phyloP scores from a whole-genome alignment of 53 echinoderm and acorn worm species.

The Pentamera pediparva region DNA sequence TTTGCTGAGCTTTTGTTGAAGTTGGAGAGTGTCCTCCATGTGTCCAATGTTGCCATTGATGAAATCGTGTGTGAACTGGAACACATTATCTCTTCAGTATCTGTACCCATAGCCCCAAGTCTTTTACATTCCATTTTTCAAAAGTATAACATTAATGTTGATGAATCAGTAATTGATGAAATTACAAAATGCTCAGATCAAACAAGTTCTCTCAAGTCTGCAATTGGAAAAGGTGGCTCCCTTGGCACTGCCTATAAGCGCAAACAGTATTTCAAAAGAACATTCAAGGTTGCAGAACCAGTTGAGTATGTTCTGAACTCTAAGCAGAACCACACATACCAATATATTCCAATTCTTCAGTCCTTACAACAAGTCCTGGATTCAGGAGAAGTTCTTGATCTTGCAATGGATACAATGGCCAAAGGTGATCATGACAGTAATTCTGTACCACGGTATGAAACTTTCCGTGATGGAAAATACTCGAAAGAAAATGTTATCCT shows the following conservation, averaged over 20 bases:
- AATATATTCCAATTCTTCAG: conserved; percentile 26
- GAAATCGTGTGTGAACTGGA: conserved; percentile 19
- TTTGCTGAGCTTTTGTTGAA: conserved; percentile 1
- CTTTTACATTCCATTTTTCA: background rate
- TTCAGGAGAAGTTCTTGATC: conserved; percentile 4
- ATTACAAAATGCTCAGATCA: conserved; percentile 19
- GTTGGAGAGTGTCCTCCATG: conserved; percentile 11
- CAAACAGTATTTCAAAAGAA: conserved; percentile 23
- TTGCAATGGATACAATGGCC: background rate
- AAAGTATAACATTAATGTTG: conserved; percentile 1
- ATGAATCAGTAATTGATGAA: conserved; percentile 4
- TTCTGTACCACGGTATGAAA: conserved; percentile 10
- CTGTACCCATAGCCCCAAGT: background rate
- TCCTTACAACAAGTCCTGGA: conserved; percentile 14
- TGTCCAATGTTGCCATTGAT: conserved; percentile 13
- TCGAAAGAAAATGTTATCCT: conserved; percentile 30
- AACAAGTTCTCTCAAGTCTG: conserved; percentile 2
- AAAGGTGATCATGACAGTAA: background rate
- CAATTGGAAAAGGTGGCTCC: conserved; percentile 25
- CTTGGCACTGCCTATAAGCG: conserved; percentile 14
- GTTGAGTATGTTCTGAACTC: conserved; percentile 33
- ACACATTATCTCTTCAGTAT: background rate
- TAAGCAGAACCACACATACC: background rate
- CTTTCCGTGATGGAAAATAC: conserved; percentile 30
- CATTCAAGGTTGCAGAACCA: conserved; percentile 28